A percentile compares a stretch with the other conserved stretches of the same genome.
phyloP scores from a whole-genome alignment of 2,888 invertebrate species.

The Galeopsomyia nigrocyanea region DNA sequence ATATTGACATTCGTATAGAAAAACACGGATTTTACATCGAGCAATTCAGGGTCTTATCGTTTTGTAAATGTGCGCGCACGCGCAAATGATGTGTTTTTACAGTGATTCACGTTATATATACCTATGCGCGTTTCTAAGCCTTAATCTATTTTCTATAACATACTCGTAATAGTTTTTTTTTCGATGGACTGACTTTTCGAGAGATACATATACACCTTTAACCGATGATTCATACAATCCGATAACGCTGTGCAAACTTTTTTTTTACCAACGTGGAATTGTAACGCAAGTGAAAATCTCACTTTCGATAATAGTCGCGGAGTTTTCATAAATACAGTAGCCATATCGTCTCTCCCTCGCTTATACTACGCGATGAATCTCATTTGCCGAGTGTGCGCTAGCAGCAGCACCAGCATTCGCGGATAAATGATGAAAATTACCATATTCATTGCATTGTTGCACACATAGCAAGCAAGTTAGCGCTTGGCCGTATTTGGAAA shows the following conservation, averaged over 20 bases:
- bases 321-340: neutral
- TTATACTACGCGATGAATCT: constrained; percentile 51
- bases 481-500: constrained; percentile 61
- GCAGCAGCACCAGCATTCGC: constrained; percentile 51
- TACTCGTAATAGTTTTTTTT: neutral
- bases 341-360: constrained; percentile 2
- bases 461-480: constrained; percentile 54
- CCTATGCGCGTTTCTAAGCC: constrained; percentile 6
- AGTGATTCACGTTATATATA: constrained; percentile 45
- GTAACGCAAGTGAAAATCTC: too few relatives aligned
- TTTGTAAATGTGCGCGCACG: neutral
- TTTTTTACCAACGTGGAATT: too few relatives aligned
- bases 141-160: constrained; percentile 15
- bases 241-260: neutral
- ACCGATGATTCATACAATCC: neutral
- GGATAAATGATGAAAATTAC: constrained; percentile 64
- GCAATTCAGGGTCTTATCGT: constrained; percentile 31
- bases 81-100: constrained; percentile 22
- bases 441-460: constrained; percentile 64
- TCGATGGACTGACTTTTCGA: neutral
- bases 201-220: neutral
- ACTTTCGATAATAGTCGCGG: neutral
- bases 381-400: constrained; percentile 42
- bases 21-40: constrained; percentile 35
- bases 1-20: constrained; percentile 23